Evolutionary conservation across 2,888 invertebrate species (phyloP), one percentile per base, ranked within the genome.

Genomic region (Diplolepis rosae): DNA sequence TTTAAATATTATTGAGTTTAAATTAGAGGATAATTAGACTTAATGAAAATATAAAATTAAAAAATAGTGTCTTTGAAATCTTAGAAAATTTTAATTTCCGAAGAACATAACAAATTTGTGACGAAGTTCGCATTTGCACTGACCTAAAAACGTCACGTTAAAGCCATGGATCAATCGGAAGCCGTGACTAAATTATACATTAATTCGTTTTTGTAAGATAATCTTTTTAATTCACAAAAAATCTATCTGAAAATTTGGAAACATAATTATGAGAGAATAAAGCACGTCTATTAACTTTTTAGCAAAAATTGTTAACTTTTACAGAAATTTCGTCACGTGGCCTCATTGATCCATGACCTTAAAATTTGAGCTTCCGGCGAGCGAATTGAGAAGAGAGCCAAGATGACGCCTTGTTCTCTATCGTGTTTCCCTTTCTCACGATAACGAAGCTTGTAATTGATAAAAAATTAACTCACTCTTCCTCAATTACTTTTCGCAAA

Each of bases 391-490:
- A 54, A 32, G 54, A 32, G 30, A 54, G 54, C 54, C 54, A 54
- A 54, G 54, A 54, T 54, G 54, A 54, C 54, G 54, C 54, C 54
- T 54, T 54, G 28, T 54, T 54, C 30, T 32, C 54, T 54, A 18
- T 32, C 54, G 11, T 54, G 27, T 54, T 51, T 54, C 32, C 54
- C 18, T 54, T 54, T 54, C 54, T 30, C 54, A 54, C 54, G 54
- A 54, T 54, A 54, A 54, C 32, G 32, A 54, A 54, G 28, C 32
- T 18, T 30, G 32, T 18, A 54, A 54, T 54, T 1, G 54, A 54
- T 9, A 54, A 54, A 54, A 54, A 32, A 32, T 54, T 32, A 13
- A 54, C 54, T 54, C 9, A 54, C 18, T 48, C 45, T 22, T 54
- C 15, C 32, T 32, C 30, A 54, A 54, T 54, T 54, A 54, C 54